These are phyloP conservation scores for Belgica antarctica DNA, from an alignment of 2,888 invertebrate species.

Conservation along the genomic window DNA sequence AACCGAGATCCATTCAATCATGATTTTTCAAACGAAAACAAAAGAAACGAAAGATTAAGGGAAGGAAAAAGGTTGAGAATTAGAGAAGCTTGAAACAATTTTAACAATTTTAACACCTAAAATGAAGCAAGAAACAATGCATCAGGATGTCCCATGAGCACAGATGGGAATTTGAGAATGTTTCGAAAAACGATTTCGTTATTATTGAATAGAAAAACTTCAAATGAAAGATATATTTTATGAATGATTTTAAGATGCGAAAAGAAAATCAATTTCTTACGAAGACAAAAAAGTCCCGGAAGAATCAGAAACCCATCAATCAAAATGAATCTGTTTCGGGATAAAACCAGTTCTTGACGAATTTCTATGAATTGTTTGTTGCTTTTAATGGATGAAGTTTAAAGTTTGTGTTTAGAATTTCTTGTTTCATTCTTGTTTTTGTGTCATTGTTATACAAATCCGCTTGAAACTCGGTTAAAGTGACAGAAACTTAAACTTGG, in stretches of 20 bases:
- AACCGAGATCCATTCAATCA: slow-evolving; percentile 17
- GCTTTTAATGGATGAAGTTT: too few relatives aligned
- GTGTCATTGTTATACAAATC: too few relatives aligned
- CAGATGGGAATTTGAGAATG: not conserved
- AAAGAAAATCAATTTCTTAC: slow-evolving; percentile 15
- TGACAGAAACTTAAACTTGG: too few relatives aligned
- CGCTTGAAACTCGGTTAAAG: too few relatives aligned
- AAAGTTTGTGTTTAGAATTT: too few relatives aligned
- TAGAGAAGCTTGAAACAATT: slow-evolving; percentile 16
- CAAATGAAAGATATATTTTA: not conserved
- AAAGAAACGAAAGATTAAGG: not conserved
- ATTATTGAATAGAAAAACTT: slow-evolving; percentile 2
- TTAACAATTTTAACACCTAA: slow-evolving; percentile 23
- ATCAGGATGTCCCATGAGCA: not conserved
- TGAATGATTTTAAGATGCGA: slow-evolving; percentile 1
- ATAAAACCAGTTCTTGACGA: not conserved
- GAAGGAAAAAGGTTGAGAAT: slow-evolving; percentile 10
- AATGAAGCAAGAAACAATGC: slow-evolving; percentile 7
- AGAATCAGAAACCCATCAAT: not conserved
- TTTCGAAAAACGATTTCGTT: too few relatives aligned
- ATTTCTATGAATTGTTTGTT: slow-evolving; percentile 2
- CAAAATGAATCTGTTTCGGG: too few relatives aligned
- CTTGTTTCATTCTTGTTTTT: too few relatives aligned
- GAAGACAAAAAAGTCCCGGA: slow-evolving; percentile 6
- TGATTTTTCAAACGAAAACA: slow-evolving; percentile 3